Conservation (phyloP, 1,140 invertebrate species). For the Cryptotermes secundus region DNA sequence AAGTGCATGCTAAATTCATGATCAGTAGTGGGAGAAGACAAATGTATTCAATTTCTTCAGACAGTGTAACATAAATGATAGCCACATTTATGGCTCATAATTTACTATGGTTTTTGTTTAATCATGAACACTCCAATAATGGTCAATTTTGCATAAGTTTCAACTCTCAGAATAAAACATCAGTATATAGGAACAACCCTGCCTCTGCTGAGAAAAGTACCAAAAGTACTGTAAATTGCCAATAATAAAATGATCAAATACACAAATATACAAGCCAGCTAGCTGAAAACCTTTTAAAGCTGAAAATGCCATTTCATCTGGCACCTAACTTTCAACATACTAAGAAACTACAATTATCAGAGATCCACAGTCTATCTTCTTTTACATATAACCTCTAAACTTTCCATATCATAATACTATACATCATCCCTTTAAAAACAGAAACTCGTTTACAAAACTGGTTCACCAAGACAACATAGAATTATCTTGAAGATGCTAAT, state of each 20-base stretch:
- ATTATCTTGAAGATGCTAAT: background rate
- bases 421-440: background rate
- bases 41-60: too few species aligned
- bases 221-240: too few species aligned
- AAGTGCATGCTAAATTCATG: too few species aligned
- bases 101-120: too few species aligned
- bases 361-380: background rate
- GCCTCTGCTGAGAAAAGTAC: background rate
- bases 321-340: background rate
- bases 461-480: background rate
- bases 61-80: too few species aligned
- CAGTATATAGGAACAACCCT: background rate
- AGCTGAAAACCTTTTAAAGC: conserved; percentile 5
- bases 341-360: background rate
- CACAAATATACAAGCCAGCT: conserved; percentile 2
- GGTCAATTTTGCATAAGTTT: background rate
- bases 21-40: too few species aligned
- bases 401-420: background rate
- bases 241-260: background rate
- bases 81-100: too few species aligned
- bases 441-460: background rate
- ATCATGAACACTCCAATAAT: too few species aligned
- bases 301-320: background rate
- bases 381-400: conserved; percentile 10
- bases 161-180: background rate